A percentile compares a stretch with the other conserved stretches of the same genome.
Conservation (phyloP, 2,888 invertebrate genomes). For the Allygus modestus region DNA sequence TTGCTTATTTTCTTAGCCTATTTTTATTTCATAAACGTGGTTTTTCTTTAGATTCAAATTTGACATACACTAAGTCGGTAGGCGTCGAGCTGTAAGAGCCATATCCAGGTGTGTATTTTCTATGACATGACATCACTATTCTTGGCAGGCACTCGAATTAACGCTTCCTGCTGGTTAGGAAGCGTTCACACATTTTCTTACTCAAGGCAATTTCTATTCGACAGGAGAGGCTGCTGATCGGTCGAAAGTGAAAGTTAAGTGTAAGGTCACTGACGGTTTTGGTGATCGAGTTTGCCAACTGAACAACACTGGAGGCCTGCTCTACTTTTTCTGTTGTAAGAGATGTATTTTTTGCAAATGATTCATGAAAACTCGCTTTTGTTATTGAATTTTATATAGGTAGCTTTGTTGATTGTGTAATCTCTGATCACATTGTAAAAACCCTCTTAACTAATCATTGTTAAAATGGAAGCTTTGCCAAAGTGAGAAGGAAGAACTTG, state of each 20-base stretch:
- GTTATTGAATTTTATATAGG: neutral
- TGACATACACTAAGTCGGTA: neutral
- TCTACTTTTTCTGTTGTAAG: neutral
- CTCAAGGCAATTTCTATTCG: constrained; percentile 1
- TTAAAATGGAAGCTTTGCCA: too few species aligned
- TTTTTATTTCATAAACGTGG: neutral
- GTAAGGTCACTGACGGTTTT: neutral
- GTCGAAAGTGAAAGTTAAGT: neutral
- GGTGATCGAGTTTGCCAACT: neutral
- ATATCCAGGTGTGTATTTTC: neutral
- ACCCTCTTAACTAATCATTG: neutral
- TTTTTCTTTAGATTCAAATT: neutral
- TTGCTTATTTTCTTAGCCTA: neutral
- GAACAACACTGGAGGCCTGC: constrained; percentile 1
- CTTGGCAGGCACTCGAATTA: constrained; percentile 43
- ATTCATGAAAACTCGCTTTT: neutral
- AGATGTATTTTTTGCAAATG: neutral
- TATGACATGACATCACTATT: constrained; percentile 9
- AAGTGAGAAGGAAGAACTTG: too few species aligned
- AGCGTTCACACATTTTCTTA: constrained; percentile 29
- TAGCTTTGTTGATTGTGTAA: neutral
- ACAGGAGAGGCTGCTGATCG: neutral
- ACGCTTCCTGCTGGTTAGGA: constrained; percentile 47
- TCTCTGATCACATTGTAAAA: neutral
- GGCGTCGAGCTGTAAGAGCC: neutral